phyloP scores from a whole-genome alignment of 2,113 vertebrate species.

The Corythoichthys intestinalis region DNA sequence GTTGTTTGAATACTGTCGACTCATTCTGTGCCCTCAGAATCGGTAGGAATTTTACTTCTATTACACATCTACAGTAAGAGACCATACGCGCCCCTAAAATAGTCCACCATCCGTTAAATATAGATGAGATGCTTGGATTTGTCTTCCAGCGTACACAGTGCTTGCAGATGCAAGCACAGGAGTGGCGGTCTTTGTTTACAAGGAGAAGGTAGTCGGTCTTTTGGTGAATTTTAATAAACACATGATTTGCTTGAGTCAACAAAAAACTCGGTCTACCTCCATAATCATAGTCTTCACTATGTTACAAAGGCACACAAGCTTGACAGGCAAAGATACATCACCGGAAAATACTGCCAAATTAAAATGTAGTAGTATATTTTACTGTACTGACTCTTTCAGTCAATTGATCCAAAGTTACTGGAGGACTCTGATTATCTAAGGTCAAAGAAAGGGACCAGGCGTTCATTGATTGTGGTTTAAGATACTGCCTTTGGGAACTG shows the following conservation, averaged over 20 bases:
- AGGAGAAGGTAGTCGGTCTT: slow-evolving; percentile 11
- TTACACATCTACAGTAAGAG: slow-evolving; percentile 36
- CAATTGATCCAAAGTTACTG: no score
- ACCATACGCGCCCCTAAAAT: slow-evolving; percentile 60
- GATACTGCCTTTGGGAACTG: no score
- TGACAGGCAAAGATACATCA: not conserved
- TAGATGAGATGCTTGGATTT: slow-evolving; percentile 59
- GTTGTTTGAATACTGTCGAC: slow-evolving; percentile 13
- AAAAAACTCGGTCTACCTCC: not conserved
- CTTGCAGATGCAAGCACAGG: slow-evolving; percentile 19
- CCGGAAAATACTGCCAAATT: not conserved
- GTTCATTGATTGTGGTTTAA: no score
- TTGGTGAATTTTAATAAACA: slow-evolving; percentile 12
- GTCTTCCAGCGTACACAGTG: slow-evolving; percentile 36
- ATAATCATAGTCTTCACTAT: not conserved
- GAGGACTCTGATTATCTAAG: no score
- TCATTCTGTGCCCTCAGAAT: slow-evolving; percentile 24
- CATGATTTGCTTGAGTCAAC: not conserved
- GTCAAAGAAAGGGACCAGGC: no score
- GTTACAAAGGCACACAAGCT: not conserved
- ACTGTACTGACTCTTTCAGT: not conserved
- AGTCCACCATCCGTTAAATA: slow-evolving; percentile 63
- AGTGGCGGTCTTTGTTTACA: slow-evolving; percentile 18
- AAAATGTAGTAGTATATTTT: not conserved
- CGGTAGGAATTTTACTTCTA: slow-evolving; percentile 27